Base-by-base conservation (phyloP, 2,888 invertebrate genomes). In the Epinotia brunnichana region DNA sequence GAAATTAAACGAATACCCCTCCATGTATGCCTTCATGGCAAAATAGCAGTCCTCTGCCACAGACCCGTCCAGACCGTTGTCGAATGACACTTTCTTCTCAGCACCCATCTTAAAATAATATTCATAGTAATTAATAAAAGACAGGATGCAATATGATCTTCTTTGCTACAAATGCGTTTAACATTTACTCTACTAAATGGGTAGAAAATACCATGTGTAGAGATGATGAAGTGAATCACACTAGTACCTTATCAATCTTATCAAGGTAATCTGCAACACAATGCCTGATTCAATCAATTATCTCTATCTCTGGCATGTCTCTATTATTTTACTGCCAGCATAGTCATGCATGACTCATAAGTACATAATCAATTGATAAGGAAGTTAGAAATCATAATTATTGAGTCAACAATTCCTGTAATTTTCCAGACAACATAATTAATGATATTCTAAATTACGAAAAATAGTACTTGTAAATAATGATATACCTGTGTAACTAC, bases 1-100 rank as follows among this genome's bases (percentile, higher is more conserved):
- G 90, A 99, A 99, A 87, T 98, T 97, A 89, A 99, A 99, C 21
- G 96, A 95, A 87, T 97, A 99, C 35, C 98, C 99, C 87, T 97
- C 95, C 76, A 95, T 95, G 88, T 96, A 98, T 3, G 99, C 99
- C 77, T 97, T 96, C 98, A 99, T 99, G 21, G 98, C 98, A 90
- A 99, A 99, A 88, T 96, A 99, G 85, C 98, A 99, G 88, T 99
- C 99, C 90, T 99, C 99, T 21, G 99, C 99, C n/a, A 99, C 97
- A 0, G 98, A 98, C 21, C 99, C 99, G 89, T 99, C 99, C 76
- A 97, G 94, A 17, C 99, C 99, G 89, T 99, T 98, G 91, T 99
- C 98, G 91, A 98, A 99, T 0, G 98, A 97, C 0, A 99, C 98
- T 77, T 95, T 95, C 78, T 96, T 95, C 88, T 99, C 98, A n/a